Percentiles rank a stretch among this genome's conserved stretches.
Evolutionary conservation across 2,113 vertebrate species (phyloP).

Genomic region (Pedionomus torquatus): DNA sequence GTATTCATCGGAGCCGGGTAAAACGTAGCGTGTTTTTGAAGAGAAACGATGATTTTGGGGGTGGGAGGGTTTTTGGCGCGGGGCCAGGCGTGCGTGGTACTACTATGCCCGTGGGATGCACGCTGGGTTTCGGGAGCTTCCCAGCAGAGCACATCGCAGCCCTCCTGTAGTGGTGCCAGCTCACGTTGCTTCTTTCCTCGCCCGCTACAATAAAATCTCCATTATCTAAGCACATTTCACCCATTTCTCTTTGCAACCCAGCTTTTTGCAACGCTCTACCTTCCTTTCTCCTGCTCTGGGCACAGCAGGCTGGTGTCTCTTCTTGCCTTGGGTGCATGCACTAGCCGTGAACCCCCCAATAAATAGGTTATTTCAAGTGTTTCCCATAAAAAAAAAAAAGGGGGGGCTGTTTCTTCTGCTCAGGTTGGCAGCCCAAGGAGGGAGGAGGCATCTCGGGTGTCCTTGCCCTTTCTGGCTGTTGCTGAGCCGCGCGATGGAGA

Average conservation of each 20-base stretch:
- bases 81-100: background rate
- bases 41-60: background rate
- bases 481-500: conserved; percentile 18
- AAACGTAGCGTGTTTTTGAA: background rate
- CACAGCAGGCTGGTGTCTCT: background rate
- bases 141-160: background rate
- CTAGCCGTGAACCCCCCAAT: background rate
- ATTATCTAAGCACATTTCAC: background rate
- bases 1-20: background rate
- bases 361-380: background rate
- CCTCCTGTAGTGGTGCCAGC: background rate
- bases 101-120: background rate
- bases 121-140: background rate
- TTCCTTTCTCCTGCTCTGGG: rapidly evolving
- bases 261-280: background rate
- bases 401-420: rapidly evolving
- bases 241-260: background rate
- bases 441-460: background rate
- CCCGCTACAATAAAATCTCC: background rate
- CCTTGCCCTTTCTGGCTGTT: background rate
- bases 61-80: background rate
- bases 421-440: background rate
- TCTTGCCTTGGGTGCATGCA: background rate
- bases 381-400: background rate
- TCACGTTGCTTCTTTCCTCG: background rate